phyloP scores from a whole-genome alignment of 1,140 invertebrate species.

The Pachyrhynchus sulphureomaculatus region DNA sequence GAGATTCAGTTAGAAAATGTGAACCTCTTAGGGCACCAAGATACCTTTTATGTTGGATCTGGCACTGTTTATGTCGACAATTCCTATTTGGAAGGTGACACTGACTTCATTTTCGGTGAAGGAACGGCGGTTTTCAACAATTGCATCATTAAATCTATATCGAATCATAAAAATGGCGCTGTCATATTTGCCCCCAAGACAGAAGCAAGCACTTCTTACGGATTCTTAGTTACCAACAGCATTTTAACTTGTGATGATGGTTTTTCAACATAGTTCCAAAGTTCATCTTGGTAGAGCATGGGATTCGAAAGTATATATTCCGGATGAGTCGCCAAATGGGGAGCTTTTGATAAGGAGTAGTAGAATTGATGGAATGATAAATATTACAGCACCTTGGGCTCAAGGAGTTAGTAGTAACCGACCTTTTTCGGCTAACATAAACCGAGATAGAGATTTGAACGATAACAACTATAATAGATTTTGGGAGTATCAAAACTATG shows the following conservation, averaged over 20 bases:
- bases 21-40: constrained; percentile 2
- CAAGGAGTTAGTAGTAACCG: background rate
- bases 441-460: constrained; percentile 1
- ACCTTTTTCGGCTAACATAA: background rate
- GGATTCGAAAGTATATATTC: background rate
- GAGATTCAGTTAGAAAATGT: background rate
- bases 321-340: constrained; percentile 12
- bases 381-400: background rate
- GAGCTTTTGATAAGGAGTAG: constrained; percentile 14
- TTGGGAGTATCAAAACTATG: constrained; percentile 11
- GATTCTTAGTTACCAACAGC: constrained; percentile 1
- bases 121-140: constrained; percentile 1
- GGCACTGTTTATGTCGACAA: background rate
- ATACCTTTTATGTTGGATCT: background rate
- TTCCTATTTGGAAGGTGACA: constrained; percentile 1
- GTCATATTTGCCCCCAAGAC: constrained; percentile 9
- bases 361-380: constrained; percentile 5
- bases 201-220: background rate
- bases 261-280: background rate
- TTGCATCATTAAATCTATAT: background rate
- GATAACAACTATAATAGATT: constrained; percentile 15
- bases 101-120: constrained; percentile 1
- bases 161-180: background rate
- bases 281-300: background rate
- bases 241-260: background rate